A percentile compares a stretch with the other conserved stretches of the same genome.
phyloP scores from a whole-genome alignment of 2,888 invertebrate species.

The Vanessa cardui region DNA sequence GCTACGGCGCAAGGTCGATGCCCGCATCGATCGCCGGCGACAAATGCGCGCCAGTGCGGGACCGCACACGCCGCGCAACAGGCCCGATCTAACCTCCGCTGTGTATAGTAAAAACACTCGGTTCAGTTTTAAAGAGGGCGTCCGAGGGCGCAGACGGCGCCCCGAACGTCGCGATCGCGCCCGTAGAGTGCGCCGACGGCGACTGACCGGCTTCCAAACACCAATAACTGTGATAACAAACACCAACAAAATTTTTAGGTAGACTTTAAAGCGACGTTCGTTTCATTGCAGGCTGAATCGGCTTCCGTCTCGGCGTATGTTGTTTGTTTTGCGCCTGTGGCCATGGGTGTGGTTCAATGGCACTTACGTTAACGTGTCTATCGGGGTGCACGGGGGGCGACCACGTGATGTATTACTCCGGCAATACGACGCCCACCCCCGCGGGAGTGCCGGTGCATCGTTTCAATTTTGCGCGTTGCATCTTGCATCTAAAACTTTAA shows the following conservation, averaged over 20 bases:
- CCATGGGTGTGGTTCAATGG: conserved; percentile 62
- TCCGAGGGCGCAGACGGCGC: conserved; percentile 67
- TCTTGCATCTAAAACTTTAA: conserved; percentile 48
- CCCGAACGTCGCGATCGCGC: conserved; percentile 54
- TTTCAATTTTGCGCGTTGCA: conserved; percentile 60
- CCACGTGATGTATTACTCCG: conserved; percentile 57
- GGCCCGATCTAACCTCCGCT: conserved; percentile 57
- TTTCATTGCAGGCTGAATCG: conserved; percentile 11
- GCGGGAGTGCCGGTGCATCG: conserved; percentile 48
- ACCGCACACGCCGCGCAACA: conserved; percentile 56
- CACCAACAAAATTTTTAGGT: conserved; percentile 53
- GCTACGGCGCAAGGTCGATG: conserved; percentile 67
- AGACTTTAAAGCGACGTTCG: conserved; percentile 27
- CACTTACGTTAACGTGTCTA: conserved; percentile 48
- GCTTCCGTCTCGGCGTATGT: conserved; percentile 27
- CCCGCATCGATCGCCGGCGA: conserved; percentile 64
- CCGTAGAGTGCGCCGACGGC: conserved; percentile 43
- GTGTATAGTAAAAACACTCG: conserved; percentile 57
- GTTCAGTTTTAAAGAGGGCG: conserved; percentile 68
- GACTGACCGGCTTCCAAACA: conserved; percentile 44
- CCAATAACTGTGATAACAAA: conserved; percentile 60
- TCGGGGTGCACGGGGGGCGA: conserved; percentile 39
- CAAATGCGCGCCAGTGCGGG: conserved; percentile 55
- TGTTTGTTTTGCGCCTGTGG: conserved; percentile 44
- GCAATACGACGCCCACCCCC: conserved; percentile 44